Base-by-base conservation (phyloP, 2,888 invertebrate genomes). In the Hoplodrina ambigua region DNA sequence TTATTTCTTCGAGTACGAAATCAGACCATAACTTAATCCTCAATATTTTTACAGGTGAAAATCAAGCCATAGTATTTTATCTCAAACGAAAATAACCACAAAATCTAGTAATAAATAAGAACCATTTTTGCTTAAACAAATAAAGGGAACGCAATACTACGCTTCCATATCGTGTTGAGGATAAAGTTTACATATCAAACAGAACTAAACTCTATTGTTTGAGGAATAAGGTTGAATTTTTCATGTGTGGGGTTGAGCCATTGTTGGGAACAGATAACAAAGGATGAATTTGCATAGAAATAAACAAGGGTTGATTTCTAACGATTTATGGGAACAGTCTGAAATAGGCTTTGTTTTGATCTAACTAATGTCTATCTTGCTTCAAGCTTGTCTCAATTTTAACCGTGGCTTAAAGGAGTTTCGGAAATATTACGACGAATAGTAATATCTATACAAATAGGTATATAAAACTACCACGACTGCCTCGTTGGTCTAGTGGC, bases 241-340 rank as follows among this genome's bases (percentile, higher is more conserved):
- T 49, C 17, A 2, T 75, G 64, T 46, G 56, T 8, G n/a, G 46
- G 25, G 41, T 71, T 72, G 83, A 86, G 85, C 85, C 85, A 88
- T 92, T 91, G 92, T 90, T 88, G 86, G 82, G 69, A 72, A 74
- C 72, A 87, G 92, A 92, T 92, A 92, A 92, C 92, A 92, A 91
- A 90, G 90, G 89, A 85, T 80, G 85, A 89, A 93, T 93, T 93
- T 93, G 90, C 93, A 93, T 93, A 90, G 91, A 91, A 92, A 93
- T 92, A 93, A 92, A 93, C 91, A 91, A 83, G 89, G 90, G 90
- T 88, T 91, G 91, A 91, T 91, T 92, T 90, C 88, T 82, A 85
- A 87, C 88, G 88, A 93, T 93, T 92, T 92, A 93, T 92, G 84
- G 76, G 71, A 53, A 68, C 72, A 74, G 78, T 66, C 78, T 73